Base-by-base conservation (phyloP, 2,888 invertebrate genomes). In the Sylvicola cinctus region DNA sequence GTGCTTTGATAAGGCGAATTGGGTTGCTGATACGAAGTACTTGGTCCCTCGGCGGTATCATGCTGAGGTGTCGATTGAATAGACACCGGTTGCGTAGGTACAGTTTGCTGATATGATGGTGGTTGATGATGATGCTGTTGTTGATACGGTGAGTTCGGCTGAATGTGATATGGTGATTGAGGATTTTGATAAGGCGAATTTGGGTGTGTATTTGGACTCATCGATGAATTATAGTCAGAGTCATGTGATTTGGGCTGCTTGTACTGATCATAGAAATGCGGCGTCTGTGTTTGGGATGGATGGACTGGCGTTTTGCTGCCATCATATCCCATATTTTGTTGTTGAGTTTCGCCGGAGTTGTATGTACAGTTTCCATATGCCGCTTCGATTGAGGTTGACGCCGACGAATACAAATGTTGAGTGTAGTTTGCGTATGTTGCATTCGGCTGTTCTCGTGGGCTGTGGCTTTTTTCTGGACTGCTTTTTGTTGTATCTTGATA, bases 401-500 rank as follows among this genome's bases (percentile, higher is more conserved):
- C 63, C 1, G 68, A 62, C 1, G 68, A 63, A 48, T 71, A 69
- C 33, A 69, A 64, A 40, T 70, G 68, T 33, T 66, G 64, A 10
- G 63, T 63, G 47, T 63, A 66, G 33, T 67, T 70, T 1, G 67
- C 63, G 32, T 70, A 69, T 2, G 66, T 63, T 3, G 64, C 62
- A 20, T 20, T 20, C 1, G 73, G 71, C 36, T 71, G 75, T 44
- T 80, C 73, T 31, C 78, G 67, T 1, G 81, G 81, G 49, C 80
- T 80, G 47, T 78, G 78, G 43, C 77, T 80, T 49, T 81, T 83
- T 44, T 83, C 81, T 0, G 81, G 81, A 45, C 80, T 81, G 45
- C 78, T 78, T 50, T 79, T 79, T 1, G 79, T 79, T n/a, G 78
- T 72, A 44, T 85, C 85, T 52, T 87, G 85, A 55, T 87, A 85